Evolutionary conservation across 2,888 invertebrate species (phyloP).

Genomic region (Vesta saturnalis): DNA sequence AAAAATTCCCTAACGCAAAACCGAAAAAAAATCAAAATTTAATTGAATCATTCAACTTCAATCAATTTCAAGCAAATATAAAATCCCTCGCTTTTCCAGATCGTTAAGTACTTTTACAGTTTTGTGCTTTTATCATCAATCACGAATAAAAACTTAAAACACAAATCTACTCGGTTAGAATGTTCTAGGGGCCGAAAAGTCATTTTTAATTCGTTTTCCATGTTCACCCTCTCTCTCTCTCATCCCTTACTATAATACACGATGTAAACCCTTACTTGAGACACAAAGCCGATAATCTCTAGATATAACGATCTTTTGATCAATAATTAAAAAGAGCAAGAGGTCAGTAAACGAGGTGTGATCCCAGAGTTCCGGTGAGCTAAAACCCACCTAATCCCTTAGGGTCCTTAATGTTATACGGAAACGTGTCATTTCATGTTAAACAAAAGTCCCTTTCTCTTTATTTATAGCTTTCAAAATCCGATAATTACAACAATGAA

Average conservation of each 20-base stretch:
- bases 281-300: constrained; percentile 30
- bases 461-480: not conserved
- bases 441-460: constrained; percentile 21
- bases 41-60: constrained; percentile 24
- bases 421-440: constrained; percentile 31
- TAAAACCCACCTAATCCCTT: constrained; percentile 33
- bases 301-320: constrained; percentile 31
- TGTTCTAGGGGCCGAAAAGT: constrained; percentile 17
- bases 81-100: constrained; percentile 26
- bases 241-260: not conserved
- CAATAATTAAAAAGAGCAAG: constrained; percentile 38
- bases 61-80: constrained; percentile 27
- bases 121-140: constrained; percentile 30
- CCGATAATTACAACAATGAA: not conserved
- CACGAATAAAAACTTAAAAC: constrained; percentile 31
- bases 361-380: constrained; percentile 32
- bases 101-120: constrained; percentile 28
- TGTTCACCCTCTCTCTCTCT: constrained; percentile 15
- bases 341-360: constrained; percentile 37
- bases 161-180: constrained; percentile 18
- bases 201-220: constrained; percentile 24
- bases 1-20: not conserved
- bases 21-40: constrained; percentile 21
- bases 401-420: constrained; percentile 25
- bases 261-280: constrained; percentile 18